Conservation (phyloP, 2,797 vertebrate species). For the Mormyrus hasselquistii region DNA sequence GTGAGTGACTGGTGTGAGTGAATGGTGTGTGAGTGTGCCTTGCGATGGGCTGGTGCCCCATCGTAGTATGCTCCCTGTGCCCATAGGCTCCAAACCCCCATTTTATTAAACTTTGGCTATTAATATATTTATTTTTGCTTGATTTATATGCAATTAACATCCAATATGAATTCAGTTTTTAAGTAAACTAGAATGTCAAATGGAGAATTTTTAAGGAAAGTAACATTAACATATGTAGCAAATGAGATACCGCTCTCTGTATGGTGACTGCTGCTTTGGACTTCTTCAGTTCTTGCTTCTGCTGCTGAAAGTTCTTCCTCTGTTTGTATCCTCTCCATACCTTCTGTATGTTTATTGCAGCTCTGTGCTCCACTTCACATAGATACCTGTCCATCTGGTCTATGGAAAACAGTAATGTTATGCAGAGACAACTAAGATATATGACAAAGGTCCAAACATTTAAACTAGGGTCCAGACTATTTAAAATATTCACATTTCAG, state of each 20-base stretch:
- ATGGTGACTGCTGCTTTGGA: conserved; percentile 42
- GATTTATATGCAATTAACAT: not conserved
- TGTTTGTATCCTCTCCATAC: conserved; percentile 77
- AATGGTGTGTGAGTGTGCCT: too few relatives aligned
- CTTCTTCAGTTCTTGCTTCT: conserved; percentile 38
- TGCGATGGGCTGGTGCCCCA: too few relatives aligned
- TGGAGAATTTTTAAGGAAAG: not conserved
- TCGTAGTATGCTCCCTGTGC: too few relatives aligned
- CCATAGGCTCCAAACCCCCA: too few relatives aligned
- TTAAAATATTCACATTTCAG: not conserved
- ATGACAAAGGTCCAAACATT: not conserved
- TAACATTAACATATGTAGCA: not conserved
- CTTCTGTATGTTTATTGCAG: conserved; percentile 82
- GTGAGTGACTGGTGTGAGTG: too few relatives aligned
- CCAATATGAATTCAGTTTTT: not conserved
- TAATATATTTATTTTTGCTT: not conserved
- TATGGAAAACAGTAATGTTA: conserved; percentile 37
- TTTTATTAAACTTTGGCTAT: not conserved
- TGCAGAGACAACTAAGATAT: not conserved
- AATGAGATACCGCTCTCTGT: conserved; percentile 41
- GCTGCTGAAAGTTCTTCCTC: conserved; percentile 62
- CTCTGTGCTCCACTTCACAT: conserved; percentile 68
- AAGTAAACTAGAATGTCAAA: not conserved
- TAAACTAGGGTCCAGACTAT: not conserved
- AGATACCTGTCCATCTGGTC: conserved; percentile 76